These are phyloP conservation scores for Synchiropus splendidus DNA, from an alignment of 2,113 vertebrate species.

Conservation along the genomic window DNA sequence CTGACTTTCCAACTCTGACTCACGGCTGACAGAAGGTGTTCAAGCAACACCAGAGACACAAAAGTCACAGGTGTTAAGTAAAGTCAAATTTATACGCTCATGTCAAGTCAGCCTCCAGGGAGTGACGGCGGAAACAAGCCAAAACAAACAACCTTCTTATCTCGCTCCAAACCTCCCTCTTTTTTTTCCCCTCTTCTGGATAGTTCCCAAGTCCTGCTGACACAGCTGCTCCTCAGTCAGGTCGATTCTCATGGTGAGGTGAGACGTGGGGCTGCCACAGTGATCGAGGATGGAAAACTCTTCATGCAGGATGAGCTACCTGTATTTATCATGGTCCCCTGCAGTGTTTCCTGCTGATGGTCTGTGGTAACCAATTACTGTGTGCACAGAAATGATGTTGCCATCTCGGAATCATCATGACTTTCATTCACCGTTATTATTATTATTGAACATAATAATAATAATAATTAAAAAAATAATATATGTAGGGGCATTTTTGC, in stretches of 20 bases:
- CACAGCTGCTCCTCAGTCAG: slow-evolving; percentile 37
- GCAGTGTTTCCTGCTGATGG: no score
- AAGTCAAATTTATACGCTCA: background rate
- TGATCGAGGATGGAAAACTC: slow-evolving; percentile 11
- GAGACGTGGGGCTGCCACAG: slow-evolving; percentile 26
- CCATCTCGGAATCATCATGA: no score
- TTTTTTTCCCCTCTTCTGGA: slow-evolving; percentile 1
- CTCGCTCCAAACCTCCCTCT: slow-evolving; percentile 14
- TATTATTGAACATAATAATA: no score
- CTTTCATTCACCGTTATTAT: no score
- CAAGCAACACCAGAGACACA: background rate
- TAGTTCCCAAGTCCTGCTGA: slow-evolving; percentile 38
- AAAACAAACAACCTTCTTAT: slow-evolving; percentile 35
- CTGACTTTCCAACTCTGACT: no score
- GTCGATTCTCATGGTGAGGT: slow-evolving; percentile 21
- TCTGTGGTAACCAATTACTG: no score
- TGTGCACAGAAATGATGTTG: no score
- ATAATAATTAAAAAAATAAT: no score
- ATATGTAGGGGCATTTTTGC: no score
- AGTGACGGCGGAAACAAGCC: slow-evolving; percentile 4
- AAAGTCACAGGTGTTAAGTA: slow-evolving; percentile 4
- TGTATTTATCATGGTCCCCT: no score
- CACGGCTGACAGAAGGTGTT: no score
- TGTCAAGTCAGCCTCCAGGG: slow-evolving; percentile 4
- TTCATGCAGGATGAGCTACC: no score